phyloP scores from a whole-genome alignment of 1,140 invertebrate species.

The Drosophila saltans region DNA sequence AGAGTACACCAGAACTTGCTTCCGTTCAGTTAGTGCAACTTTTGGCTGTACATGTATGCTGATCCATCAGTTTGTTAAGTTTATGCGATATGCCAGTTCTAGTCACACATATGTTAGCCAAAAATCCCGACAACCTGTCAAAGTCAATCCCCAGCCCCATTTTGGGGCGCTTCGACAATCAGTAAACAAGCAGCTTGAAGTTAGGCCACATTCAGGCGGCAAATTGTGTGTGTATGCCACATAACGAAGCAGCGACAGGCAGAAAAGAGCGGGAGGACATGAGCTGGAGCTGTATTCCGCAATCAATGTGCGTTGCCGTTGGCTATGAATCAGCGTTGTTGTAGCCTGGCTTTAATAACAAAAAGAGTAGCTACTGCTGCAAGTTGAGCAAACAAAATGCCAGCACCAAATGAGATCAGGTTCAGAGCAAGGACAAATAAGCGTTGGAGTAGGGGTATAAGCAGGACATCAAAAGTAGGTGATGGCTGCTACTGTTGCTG shows the following conservation, averaged over 20 bases:
- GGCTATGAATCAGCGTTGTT: constrained; percentile 49
- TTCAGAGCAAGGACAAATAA: constrained; percentile 35
- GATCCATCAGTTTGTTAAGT: background rate
- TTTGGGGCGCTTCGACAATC: constrained; percentile 35
- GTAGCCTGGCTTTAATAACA: constrained; percentile 62
- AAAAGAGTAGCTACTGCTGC: constrained; percentile 49
- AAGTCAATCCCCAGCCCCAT: constrained; percentile 41
- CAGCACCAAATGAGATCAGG: constrained; percentile 73
- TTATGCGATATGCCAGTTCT: constrained; percentile 21
- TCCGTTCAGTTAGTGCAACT: background rate
- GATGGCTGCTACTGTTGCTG: constrained; percentile 27
- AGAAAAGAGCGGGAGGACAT: background rate
- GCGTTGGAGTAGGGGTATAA: background rate
- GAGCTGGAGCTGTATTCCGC: background rate
- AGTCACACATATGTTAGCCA: constrained; percentile 12
- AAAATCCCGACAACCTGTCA: constrained; percentile 51
- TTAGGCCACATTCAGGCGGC: constrained; percentile 61
- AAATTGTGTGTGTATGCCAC: constrained; percentile 46
- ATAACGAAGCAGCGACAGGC: background rate
- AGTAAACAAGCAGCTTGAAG: constrained; percentile 41
- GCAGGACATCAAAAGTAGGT: background rate
- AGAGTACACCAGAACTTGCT: too few relatives aligned
- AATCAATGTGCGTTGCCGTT: constrained; percentile 60
- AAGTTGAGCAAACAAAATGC: constrained; percentile 62
- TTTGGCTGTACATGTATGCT: background rate